Conservation (phyloP, 2,888 invertebrate genomes). For the Stenichneumon culpator region DNA sequence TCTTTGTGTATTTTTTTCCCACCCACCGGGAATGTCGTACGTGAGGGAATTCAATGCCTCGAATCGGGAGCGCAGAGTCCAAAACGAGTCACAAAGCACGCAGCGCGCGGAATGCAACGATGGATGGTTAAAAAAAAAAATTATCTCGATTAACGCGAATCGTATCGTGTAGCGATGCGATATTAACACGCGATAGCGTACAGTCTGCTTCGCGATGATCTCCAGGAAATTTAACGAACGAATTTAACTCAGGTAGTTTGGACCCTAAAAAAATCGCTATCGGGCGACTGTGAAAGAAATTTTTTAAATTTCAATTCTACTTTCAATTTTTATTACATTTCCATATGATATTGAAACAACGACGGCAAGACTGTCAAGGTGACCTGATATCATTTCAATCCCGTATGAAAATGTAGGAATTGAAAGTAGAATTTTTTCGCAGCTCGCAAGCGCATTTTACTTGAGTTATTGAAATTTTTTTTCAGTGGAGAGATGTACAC, state of each 20-base stretch:
- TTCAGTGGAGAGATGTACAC: no score
- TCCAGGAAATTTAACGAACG: conserved; percentile 14
- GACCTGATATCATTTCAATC: no score
- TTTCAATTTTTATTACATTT: no score
- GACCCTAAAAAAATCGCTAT: no score
- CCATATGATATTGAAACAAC: no score
- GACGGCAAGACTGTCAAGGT: no score
- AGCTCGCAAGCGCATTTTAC: no score
- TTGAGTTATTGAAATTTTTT: no score
- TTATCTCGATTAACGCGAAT: conserved; percentile 1
- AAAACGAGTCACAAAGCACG: background rate
- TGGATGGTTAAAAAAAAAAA: background rate
- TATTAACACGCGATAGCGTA: background rate
- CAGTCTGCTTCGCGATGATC: background rate
- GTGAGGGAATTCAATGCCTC: conserved; percentile 21
- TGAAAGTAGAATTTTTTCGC: no score
- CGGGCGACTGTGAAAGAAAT: no score
- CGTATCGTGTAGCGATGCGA: conserved; percentile 2
- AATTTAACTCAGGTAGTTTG: background rate
- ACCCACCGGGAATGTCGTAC: background rate
- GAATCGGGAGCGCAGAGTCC: background rate
- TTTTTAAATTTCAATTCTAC: no score
- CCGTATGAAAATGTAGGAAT: no score
- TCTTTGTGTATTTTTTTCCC: background rate
- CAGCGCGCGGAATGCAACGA: background rate